Evolutionary conservation across 2,113 vertebrate genomes (phyloP).

Genomic region (Pardalotus punctatus): DNA sequence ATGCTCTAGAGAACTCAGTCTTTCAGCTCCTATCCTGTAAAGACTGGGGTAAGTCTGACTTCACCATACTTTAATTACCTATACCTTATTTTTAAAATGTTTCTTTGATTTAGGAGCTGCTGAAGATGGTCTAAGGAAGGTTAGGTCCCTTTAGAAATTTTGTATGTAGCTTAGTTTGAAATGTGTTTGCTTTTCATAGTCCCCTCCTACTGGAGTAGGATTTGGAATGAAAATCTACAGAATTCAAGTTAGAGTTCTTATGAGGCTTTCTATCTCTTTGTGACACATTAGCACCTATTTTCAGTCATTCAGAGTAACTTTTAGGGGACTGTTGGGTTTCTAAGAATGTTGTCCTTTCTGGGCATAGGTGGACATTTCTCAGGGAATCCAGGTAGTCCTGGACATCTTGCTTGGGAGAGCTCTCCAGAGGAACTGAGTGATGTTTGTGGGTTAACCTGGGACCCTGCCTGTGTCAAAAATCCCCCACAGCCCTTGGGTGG

Average conservation of each 20-base stretch:
- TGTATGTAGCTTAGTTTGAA: not conserved
- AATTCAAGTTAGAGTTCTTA: not conserved
- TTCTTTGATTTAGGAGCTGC: not conserved
- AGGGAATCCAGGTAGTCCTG: not conserved
- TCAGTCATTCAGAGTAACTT: not conserved
- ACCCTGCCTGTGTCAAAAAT: not conserved
- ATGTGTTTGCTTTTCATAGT: not conserved
- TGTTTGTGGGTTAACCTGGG: not conserved
- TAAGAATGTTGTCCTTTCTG: not conserved
- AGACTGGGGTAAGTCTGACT: not conserved
- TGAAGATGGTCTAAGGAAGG: not conserved
- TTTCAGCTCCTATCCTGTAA: not conserved
- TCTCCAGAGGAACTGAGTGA: not conserved
- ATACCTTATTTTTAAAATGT: not conserved
- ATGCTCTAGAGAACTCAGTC: not conserved
- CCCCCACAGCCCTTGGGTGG: accelerated
- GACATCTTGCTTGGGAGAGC: not conserved
- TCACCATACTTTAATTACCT: not conserved
- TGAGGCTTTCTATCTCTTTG: not conserved
- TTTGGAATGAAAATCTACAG: not conserved
- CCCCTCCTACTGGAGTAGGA: not conserved
- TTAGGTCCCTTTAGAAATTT: not conserved
- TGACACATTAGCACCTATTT: not conserved
- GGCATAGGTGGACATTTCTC: not conserved
- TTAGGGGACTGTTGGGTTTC: not conserved